Percentiles rank a stretch among this genome's conserved stretches.
Evolutionary conservation across 2,888 invertebrate genomes (phyloP).

Genomic region (Monochamus alternatus): DNA sequence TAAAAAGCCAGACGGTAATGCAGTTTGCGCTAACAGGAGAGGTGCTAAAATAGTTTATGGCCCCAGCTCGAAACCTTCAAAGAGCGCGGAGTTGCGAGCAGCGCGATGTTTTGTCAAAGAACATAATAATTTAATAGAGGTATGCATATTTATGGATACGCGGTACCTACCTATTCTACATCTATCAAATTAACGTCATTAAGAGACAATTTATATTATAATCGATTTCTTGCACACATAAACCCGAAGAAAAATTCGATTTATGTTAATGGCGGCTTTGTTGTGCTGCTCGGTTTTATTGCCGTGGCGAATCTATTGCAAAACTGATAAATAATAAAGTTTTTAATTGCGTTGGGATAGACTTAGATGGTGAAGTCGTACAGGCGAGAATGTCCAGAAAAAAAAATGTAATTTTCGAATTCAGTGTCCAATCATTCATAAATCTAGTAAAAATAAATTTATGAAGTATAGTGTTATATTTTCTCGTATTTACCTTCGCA

Average conservation of each 20-base stretch:
- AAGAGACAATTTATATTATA: slow-evolving; percentile 31
- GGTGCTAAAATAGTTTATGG: slow-evolving; percentile 22
- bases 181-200: slow-evolving; percentile 28
- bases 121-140: slow-evolving; percentile 30
- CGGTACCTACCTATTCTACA: slow-evolving; percentile 21
- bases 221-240: slow-evolving; percentile 21
- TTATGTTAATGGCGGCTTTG: slow-evolving; percentile 20
- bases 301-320: slow-evolving; percentile 17
- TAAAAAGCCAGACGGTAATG: slow-evolving; percentile 2
- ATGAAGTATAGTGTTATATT: no score
- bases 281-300: slow-evolving; percentile 17
- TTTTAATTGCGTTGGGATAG: slow-evolving; percentile 6
- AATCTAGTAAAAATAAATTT: no score
- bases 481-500: no score
- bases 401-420: no score
- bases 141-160: slow-evolving; percentile 26
- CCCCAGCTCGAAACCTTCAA: slow-evolving; percentile 12
- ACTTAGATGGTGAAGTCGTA: neutral
- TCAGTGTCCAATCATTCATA: no score
- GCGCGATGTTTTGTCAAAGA: slow-evolving; percentile 24
- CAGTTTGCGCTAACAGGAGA: slow-evolving; percentile 12
- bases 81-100: neutral
- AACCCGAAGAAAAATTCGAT: slow-evolving; percentile 15
- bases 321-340: slow-evolving; percentile 26
- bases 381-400: no score